Percentiles rank a stretch among this genome's conserved stretches.
These are phyloP conservation scores for Neomorphus geoffroyi DNA, from an alignment of 2,797 vertebrate species.

Conservation along the genomic window DNA sequence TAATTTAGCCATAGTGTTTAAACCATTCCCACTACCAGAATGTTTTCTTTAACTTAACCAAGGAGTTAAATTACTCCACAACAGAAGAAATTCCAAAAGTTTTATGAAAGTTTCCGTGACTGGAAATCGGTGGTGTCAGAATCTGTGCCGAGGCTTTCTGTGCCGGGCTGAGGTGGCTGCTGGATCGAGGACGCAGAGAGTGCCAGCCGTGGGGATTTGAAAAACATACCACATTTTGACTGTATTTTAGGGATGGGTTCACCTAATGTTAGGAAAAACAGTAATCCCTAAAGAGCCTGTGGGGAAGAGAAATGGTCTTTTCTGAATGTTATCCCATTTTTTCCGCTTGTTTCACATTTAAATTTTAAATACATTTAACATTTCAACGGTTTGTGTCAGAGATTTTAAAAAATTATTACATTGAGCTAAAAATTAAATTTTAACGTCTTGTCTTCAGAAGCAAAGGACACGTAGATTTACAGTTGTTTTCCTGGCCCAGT, in stretches of 20 bases:
- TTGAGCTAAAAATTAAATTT: conserved; percentile 41
- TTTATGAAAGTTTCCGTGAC: background rate
- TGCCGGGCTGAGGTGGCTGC: background rate
- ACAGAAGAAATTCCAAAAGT: background rate
- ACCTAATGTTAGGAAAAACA: background rate
- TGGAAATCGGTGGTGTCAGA: background rate
- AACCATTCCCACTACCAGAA: background rate
- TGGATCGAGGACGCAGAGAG: background rate
- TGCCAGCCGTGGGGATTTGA: background rate
- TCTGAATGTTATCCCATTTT: background rate
- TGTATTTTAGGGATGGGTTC: background rate
- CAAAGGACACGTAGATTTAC: conserved; percentile 34
- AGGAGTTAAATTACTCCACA: background rate
- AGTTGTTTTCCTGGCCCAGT: conserved; percentile 36
- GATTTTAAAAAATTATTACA: conserved; percentile 48
- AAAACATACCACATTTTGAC: background rate
- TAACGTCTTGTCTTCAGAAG: conserved; percentile 46
- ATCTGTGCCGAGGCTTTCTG: background rate
- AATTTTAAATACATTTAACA: conserved; percentile 30
- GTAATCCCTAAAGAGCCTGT: background rate
- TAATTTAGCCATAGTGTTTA: background rate
- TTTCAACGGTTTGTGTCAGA: conserved; percentile 5
- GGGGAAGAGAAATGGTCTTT: background rate
- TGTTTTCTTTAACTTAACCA: background rate
- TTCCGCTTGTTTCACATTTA: background rate